Percentiles rank a stretch among this genome's conserved stretches.
Evolutionary conservation across 2,797 vertebrate species (phyloP).

Genomic region (Sebastes kiyomatsui): DNA sequence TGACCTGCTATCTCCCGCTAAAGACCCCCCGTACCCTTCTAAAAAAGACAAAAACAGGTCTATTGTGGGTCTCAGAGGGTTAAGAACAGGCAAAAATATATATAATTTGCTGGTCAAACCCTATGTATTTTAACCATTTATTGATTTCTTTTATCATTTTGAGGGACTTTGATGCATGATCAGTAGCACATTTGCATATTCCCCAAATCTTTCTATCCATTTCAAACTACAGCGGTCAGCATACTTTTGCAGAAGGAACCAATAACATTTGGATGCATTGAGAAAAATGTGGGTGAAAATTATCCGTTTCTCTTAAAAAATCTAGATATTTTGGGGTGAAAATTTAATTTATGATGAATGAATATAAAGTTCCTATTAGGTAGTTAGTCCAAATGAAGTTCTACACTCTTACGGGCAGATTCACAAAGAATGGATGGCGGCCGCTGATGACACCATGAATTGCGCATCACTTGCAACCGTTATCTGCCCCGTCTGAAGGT

Average conservation of each 20-base stretch:
- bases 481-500: not conserved
- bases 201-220: not conserved
- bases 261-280: not conserved
- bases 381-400: not conserved
- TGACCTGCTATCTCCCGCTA: no score
- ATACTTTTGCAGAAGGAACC: not conserved
- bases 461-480: not conserved
- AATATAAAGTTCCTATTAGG: not conserved
- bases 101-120: not conserved
- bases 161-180: not conserved
- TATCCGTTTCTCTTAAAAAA: not conserved
- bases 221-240: not conserved
- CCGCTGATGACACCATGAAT: not conserved
- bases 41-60: no score
- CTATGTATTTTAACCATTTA: not conserved
- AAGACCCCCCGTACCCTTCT: no score
- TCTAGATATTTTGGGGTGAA: not conserved
- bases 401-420: not conserved
- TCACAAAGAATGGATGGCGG: not conserved
- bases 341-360: not conserved
- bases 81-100: not conserved
- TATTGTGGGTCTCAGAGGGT: not conserved
- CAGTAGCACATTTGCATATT: not conserved
- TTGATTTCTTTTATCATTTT: not conserved
- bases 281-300: not conserved